Percentiles rank a stretch among this genome's conserved stretches.
These are phyloP conservation scores for Lasioglossum baleicum DNA, from an alignment of 1,140 invertebrate genomes.

Conservation along the genomic window DNA sequence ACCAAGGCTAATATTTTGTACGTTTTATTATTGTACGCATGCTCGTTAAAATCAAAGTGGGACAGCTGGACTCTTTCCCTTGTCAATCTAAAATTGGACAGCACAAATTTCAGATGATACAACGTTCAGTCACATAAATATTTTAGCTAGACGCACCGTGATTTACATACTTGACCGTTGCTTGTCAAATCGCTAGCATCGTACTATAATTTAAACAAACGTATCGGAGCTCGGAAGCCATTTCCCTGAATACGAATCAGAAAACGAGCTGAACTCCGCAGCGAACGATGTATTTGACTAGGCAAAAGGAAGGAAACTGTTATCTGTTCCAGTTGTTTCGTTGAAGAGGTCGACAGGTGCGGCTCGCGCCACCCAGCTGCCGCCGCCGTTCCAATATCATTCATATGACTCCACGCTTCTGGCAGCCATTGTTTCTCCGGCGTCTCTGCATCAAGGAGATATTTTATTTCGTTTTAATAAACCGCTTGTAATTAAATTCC, in stretches of 20 bases:
- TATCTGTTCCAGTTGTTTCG: slow-evolving; percentile 74
- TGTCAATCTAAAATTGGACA: too few species aligned
- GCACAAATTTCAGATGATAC: too few species aligned
- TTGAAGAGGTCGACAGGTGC: slow-evolving; percentile 76
- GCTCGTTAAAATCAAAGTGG: too few species aligned
- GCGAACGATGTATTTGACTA: slow-evolving; percentile 50
- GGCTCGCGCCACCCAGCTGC: slow-evolving; percentile 73
- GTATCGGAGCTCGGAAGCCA: background rate
- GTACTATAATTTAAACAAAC: too few species aligned
- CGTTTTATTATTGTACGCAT: too few species aligned
- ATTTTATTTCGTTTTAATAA: slow-evolving; percentile 3
- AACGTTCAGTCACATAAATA: too few species aligned
- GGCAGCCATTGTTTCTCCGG: slow-evolving; percentile 35
- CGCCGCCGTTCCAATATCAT: slow-evolving; percentile 70
- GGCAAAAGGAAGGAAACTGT: slow-evolving; percentile 59
- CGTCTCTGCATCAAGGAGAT: slow-evolving; percentile 6
- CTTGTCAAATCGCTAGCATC: too few species aligned
- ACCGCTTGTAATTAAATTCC: background rate
- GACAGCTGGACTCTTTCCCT: too few species aligned
- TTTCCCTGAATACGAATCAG: background rate
- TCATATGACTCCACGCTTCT: slow-evolving; percentile 53
- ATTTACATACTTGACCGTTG: too few species aligned
- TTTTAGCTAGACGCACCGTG: too few species aligned
- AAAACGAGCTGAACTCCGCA: slow-evolving; percentile 1
- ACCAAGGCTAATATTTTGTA: too few species aligned